These are phyloP conservation scores for Psilopsiagon aymara DNA, from an alignment of 2,113 vertebrate species.

Conservation along the genomic window DNA sequence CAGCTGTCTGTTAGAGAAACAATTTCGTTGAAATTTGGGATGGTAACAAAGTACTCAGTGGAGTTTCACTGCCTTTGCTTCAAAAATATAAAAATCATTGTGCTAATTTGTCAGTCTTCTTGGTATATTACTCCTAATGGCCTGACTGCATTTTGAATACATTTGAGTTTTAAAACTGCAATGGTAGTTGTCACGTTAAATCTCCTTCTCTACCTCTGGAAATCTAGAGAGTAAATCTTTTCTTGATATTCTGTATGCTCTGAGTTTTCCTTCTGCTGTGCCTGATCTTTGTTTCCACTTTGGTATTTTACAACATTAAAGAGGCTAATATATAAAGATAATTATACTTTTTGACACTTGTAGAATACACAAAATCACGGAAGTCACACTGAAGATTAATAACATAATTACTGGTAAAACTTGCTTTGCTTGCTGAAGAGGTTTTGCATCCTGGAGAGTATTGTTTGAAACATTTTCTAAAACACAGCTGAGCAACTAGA, in stretches of 20 bases:
- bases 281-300: neutral
- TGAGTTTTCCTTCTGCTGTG: neutral
- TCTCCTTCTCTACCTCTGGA: neutral
- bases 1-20: neutral
- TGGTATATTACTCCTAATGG: neutral
- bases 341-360: neutral
- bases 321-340: neutral
- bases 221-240: neutral
- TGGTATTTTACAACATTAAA: neutral
- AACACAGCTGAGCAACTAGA: neutral
- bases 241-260: neutral
- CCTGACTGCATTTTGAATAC: neutral
- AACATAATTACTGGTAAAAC: conserved; percentile 38
- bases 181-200: neutral
- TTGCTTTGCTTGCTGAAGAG: conserved; percentile 38
- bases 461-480: neutral
- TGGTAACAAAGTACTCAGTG: neutral
- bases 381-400: conserved; percentile 27
- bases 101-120: neutral
- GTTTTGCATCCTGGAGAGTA: conserved; percentile 9
- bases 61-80: neutral
- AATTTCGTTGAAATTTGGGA: neutral
- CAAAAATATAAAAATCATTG: neutral
- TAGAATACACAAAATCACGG: neutral
- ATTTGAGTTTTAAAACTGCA: neutral